phyloP scores from a whole-genome alignment of 2,888 invertebrate species.

The Syritta pipiens region DNA sequence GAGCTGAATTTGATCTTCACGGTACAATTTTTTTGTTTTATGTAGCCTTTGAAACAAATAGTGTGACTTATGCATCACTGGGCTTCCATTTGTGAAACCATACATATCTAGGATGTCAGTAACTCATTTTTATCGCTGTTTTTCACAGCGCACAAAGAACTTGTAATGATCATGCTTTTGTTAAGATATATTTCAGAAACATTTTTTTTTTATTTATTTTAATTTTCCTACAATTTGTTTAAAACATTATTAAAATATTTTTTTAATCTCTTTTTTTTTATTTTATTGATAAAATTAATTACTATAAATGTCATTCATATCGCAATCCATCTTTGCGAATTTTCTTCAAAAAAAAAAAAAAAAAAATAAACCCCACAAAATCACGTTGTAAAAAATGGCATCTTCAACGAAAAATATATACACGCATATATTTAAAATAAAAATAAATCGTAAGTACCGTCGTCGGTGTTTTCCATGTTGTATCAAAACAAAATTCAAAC shows the following conservation, averaged over 20 bases:
- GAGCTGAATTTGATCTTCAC: no score
- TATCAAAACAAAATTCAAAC: constrained; percentile 25
- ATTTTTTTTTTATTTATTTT: constrained; percentile 17
- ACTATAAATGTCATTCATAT: constrained; percentile 35
- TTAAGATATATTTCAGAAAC: no score
- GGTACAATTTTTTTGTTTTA: no score
- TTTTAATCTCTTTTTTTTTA: constrained; percentile 62
- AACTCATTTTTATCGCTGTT: no score
- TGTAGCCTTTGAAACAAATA: no score
- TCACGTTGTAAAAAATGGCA: constrained; percentile 45
- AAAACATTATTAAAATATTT: constrained; percentile 45
- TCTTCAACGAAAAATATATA: constrained; percentile 35
- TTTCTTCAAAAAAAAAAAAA: constrained; percentile 32
- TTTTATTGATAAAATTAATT: constrained; percentile 26
- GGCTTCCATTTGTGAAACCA: no score
- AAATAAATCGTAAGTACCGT: constrained; percentile 62
- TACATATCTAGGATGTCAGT: no score
- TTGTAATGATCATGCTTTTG: no score
- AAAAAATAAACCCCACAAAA: constrained; percentile 24
- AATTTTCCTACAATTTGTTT: constrained; percentile 6
- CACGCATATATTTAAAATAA: no score
- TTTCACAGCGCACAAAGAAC: no score
- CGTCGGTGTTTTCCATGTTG: constrained; percentile 50
- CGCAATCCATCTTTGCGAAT: constrained; percentile 50
- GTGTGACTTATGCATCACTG: no score